Percentiles rank a stretch among this genome's conserved stretches.
phyloP scores from a whole-genome alignment of 92 coral and sea anemone genomes.

The Porites divaricata region DNA sequence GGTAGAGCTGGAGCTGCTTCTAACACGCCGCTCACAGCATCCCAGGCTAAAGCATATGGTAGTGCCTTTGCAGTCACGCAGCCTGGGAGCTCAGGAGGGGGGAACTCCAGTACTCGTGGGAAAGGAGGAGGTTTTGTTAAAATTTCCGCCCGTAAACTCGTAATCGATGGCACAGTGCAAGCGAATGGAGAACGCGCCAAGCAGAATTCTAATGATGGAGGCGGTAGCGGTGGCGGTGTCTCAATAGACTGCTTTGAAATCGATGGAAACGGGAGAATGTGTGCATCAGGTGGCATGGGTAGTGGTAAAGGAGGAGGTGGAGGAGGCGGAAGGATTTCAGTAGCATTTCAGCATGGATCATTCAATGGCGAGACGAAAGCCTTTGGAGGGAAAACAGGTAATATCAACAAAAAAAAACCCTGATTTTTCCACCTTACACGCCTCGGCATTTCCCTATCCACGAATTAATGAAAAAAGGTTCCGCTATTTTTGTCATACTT shows the following conservation, averaged over 20 bases:
- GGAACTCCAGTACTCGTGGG: constrained; percentile 58
- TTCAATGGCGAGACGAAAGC: constrained; percentile 54
- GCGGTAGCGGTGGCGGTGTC: constrained; percentile 90
- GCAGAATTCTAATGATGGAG: constrained; percentile 70
- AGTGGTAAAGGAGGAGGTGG: constrained; percentile 78
- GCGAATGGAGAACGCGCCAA: constrained; percentile 64
- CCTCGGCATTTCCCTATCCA: too few species aligned
- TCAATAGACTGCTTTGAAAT: constrained; percentile 71
- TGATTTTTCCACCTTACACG: too few species aligned
- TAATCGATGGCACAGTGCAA: constrained; percentile 67
- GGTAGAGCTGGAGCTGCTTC: constrained; percentile 87
- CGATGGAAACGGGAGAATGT: constrained; percentile 66
- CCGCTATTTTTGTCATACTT: not conserved
- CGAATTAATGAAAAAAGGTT: not conserved
- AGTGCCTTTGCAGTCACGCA: constrained; percentile 58
- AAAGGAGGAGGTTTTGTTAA: constrained; percentile 78
- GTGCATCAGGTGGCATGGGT: constrained; percentile 76
- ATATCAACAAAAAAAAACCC: not conserved
- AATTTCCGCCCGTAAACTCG: constrained; percentile 74
- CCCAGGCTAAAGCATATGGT: constrained; percentile 77
- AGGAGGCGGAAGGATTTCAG: constrained; percentile 78
- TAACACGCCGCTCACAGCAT: constrained; percentile 51
- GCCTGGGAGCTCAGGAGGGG: constrained; percentile 89
- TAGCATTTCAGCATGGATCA: constrained; percentile 63
- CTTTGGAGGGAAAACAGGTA: constrained; percentile 87